Percentiles rank a stretch among this genome's conserved stretches.
These are phyloP conservation scores for Nemurella pictetii DNA, from an alignment of 2,888 invertebrate genomes.

Conservation along the genomic window DNA sequence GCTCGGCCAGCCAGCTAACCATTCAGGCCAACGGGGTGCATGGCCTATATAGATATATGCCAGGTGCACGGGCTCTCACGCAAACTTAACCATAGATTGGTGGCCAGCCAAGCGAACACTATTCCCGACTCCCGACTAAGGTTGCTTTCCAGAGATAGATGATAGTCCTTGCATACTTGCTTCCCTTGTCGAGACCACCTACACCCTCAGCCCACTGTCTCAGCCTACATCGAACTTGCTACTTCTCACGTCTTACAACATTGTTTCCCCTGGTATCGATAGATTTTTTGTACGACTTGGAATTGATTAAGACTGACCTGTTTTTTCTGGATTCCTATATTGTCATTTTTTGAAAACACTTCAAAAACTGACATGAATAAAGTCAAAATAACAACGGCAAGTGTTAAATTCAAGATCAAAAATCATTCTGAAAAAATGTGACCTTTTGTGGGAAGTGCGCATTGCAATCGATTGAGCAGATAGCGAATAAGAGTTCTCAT, in stretches of 20 bases:
- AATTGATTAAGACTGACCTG: no score
- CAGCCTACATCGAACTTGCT: background rate
- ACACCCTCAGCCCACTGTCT: background rate
- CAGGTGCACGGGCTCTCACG: slow-evolving; percentile 15
- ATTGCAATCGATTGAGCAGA: background rate
- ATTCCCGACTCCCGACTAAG: background rate
- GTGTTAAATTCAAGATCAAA: background rate
- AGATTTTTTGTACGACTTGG: background rate
- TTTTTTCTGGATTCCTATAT: no score
- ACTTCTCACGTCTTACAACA: no score
- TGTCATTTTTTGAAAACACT: no score
- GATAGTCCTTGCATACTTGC: background rate
- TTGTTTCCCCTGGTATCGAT: background rate
- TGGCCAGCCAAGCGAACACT: slow-evolving; percentile 15
- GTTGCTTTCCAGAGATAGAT: background rate
- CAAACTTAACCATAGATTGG: slow-evolving; percentile 26
- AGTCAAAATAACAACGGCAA: no score
- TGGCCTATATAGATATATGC: background rate
- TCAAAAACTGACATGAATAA: no score
- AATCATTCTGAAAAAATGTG: background rate
- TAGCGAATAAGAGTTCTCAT: background rate
- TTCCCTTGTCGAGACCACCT: background rate
- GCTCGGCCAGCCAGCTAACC: background rate
- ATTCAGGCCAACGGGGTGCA: background rate
- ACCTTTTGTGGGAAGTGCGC: background rate